Evolutionary conservation across 2,888 invertebrate genomes (phyloP).

Genomic region (Agrotis exclamationis): DNA sequence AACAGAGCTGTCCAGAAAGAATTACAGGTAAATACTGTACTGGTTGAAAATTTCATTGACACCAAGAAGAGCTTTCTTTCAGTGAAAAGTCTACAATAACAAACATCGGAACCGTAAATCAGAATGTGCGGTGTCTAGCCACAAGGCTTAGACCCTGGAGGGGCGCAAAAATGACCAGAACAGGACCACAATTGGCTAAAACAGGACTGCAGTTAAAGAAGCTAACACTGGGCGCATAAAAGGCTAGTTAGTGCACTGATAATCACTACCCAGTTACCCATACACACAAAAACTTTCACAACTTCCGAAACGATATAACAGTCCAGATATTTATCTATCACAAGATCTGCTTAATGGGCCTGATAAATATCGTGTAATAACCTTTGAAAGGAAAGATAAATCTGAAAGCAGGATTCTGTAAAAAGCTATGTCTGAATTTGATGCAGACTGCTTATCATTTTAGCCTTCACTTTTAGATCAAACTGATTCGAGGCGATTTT

Average conservation of each 20-base stretch:
- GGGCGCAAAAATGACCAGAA: too few species aligned
- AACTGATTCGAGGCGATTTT: too few species aligned
- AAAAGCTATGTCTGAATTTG: not conserved
- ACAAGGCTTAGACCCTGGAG: too few species aligned
- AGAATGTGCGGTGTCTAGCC: too few species aligned
- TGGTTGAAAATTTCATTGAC: too few species aligned
- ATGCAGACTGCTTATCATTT: not conserved
- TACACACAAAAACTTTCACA: not conserved
- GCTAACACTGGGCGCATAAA: too few species aligned
- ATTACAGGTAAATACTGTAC: too few species aligned
- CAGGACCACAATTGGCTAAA: too few species aligned
- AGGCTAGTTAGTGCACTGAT: too few species aligned
- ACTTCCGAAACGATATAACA: constrained; percentile 2
- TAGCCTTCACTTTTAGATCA: not conserved
- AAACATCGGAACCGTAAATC: too few species aligned
- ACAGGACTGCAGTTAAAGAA: too few species aligned
- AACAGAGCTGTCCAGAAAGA: not conserved
- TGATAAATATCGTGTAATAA: constrained; percentile 30
- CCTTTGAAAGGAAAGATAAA: constrained; percentile 30
- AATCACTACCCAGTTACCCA: too few species aligned
- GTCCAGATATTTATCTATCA: constrained; percentile 17
- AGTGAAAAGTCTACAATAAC: not conserved
- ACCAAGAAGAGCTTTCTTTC: not conserved
- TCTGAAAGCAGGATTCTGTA: constrained; percentile 8
- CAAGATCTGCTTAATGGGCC: constrained; percentile 30